Evolutionary conservation across 2,888 invertebrate species (phyloP), one percentile per base, ranked within the genome.

Genomic region (Polydrusus pterygomalis): DNA sequence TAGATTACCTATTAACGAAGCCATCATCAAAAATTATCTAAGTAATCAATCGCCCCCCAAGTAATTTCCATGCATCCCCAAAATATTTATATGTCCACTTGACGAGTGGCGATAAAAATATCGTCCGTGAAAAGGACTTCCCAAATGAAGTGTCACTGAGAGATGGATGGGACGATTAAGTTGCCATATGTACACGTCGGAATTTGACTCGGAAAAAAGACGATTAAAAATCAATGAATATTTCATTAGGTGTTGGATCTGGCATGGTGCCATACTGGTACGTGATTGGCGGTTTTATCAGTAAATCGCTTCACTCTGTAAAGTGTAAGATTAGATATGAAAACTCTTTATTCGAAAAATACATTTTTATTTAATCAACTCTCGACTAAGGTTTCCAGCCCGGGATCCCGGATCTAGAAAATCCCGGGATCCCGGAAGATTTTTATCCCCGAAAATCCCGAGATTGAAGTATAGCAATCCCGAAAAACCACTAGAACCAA

Each of bases 191-290:
- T 51, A 25, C 18, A 25, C 25, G 11, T 25, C n/a, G 54, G 40
- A 60, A 38, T 60, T 60, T 17, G 17, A 30, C 13, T 17, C 25
- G 25, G 11, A 54, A 34, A 7, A 5, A 6, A 38, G 38, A 60
- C 13, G 17, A 60, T 34, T 1, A 13, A 58, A 58, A 58, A 58
- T 60, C 38, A 17, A 60, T 60, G 17, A 60, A 60, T 38, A 60
- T 60, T 17, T 34, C 58, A 60, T 60, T 60, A 60, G 40, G 40
- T 38, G 58, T 58, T 38, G 15, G 58, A 17, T 58, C 34, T 25
- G 20, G 17, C 10, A 58, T 58, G 38, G 38, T 9, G 15, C 58
- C 58, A 38, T 58, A 38, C 38, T 38, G n/a, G 30, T 30, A 15
- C 11, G 6, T 17, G 17, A n/a, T 17, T 58, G 34, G 34, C 38